Evolutionary conservation across 2,797 vertebrate genomes (phyloP), one percentile per base, ranked within the genome.

Genomic region (Mormyrops attenuatus): DNA sequence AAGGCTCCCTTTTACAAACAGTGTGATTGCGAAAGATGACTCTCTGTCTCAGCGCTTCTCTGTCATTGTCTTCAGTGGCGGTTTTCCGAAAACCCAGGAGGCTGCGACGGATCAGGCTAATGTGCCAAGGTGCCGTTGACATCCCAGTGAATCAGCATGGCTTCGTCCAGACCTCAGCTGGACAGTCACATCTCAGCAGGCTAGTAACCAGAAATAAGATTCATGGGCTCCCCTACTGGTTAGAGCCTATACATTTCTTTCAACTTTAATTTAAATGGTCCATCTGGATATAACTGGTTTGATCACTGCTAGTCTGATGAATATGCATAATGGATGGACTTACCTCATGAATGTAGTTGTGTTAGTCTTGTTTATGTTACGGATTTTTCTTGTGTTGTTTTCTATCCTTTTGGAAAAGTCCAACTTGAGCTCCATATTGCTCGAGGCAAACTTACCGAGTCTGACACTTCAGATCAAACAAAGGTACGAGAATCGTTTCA

Each of bases 1-100:
- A 55, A 34, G 69, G 30, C 50, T 55, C 77, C 30, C 30, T 8
- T 80, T 88, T 55, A 38, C 88, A 82, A 88, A 82, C 69, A 88
- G 20, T 13, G 17, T 82, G 63, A 82, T 82, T 82, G 49, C 77
- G 20, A 84, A 22, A 57, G 34, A 82, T 88, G 41, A 66, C 15
- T 63, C 53, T 55, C 57, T 63, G 41, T 69, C 41, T 41, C 47
- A 3, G 22, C 0, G 26, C 30, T 34, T 17, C 63, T 15, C 30
- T 55, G 8, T 85, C 88, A 15, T 34, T 89, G 49, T 53, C 49
- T 44, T 55, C n/a, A 50, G 57, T 4, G 30, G 89, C 85, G 63
- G 63, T 87, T 87, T 69, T 73, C 17, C 3, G 50, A 77, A 55
- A 53, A 20, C 20, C 3, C 6, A 13, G 82, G 26, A 11, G 5